Conservation (phyloP, 1,140 invertebrate species). For the Papilio xuthus region DNA sequence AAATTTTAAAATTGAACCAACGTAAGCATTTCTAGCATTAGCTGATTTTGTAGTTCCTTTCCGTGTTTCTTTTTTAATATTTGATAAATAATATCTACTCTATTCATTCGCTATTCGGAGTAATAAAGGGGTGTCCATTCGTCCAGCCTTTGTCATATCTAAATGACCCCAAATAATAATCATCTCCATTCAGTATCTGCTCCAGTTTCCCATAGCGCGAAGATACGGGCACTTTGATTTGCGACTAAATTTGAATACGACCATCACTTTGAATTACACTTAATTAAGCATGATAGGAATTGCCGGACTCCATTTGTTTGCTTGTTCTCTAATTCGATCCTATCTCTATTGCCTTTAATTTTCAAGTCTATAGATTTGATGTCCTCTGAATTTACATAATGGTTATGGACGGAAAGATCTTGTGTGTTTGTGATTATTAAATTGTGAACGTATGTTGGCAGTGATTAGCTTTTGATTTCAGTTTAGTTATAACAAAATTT, state of each 20-base stretch:
- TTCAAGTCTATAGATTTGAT: constrained; percentile 37
- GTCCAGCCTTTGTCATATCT: constrained; percentile 67
- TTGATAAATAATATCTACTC: constrained; percentile 48
- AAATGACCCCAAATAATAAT: constrained; percentile 79
- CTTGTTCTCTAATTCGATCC: constrained; percentile 56
- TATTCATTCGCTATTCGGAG: constrained; percentile 47
- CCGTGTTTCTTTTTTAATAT: background rate
- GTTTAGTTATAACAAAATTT: background rate
- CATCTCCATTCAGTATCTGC: constrained; percentile 69
- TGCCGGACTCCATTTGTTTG: constrained; percentile 54
- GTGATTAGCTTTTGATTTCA: background rate
- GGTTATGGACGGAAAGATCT: constrained; percentile 7
- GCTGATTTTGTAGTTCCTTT: background rate
- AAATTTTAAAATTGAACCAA: too few species aligned
- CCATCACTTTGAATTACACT: constrained; percentile 68
- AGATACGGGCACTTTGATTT: constrained; percentile 80
- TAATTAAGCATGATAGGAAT: constrained; percentile 70
- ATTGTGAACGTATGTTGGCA: constrained; percentile 4
- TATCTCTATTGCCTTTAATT: constrained; percentile 47
- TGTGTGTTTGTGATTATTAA: constrained; percentile 9
- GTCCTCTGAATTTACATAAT: constrained; percentile 29
- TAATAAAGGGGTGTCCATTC: constrained; percentile 63
- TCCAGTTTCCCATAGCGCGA: constrained; percentile 73
- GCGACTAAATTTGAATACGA: constrained; percentile 70
- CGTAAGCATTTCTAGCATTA: too few species aligned